Evolutionary conservation across 2,888 invertebrate genomes (phyloP), one percentile per base, ranked within the genome.

Genomic region (Galeopsomyia nigrocyanea): DNA sequence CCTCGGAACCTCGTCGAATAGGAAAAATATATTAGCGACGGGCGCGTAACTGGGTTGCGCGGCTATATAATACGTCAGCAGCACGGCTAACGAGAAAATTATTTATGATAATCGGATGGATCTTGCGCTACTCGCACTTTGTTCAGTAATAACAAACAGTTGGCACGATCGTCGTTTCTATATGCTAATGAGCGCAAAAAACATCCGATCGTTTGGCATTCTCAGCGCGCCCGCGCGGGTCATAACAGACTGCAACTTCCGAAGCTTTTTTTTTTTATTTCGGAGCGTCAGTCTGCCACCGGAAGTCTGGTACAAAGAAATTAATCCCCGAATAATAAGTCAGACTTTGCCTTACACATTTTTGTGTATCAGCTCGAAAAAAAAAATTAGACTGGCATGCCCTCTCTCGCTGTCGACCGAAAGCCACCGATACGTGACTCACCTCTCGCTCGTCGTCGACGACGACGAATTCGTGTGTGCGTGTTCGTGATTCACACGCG

Each of bases 181-280:
- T 60, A 61, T 67, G 66, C 56, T 62, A 67, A 56, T 62, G 56
- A 62, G 56, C 16, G 66, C 61, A 57, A 66, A 66, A 71, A 71
- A 66, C 3, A 2, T 2, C 49, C 17, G 60, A 53, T 31, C 53
- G 17, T 62, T 62, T 39, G 7, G 71, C 64, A 71, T 71, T 71
- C 70, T 16, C n/a, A n/a, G n/a, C n/a, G n/a, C n/a, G n/a, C n/a
- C 49, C 16, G n/a, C 65, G 65, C 71, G 60, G 61, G 61, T 61
- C 61, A 62, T 68, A 68, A 50, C 47, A 19, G 21, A 22, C 22
- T 10, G 66, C 61, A 66, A 71, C 66, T 61, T 66, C 61, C 71
- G 65, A 66, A 60, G 5, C 56, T 55, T 16, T 51, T 49, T 31
- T 65, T 47, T 50, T 62, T 50, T 9, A 39, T 39, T 1, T 39